A percentile compares a stretch with the other conserved stretches of the same genome.
phyloP scores from a whole-genome alignment of 2,113 vertebrate species.

The Chaetorhynchus papuensis region DNA sequence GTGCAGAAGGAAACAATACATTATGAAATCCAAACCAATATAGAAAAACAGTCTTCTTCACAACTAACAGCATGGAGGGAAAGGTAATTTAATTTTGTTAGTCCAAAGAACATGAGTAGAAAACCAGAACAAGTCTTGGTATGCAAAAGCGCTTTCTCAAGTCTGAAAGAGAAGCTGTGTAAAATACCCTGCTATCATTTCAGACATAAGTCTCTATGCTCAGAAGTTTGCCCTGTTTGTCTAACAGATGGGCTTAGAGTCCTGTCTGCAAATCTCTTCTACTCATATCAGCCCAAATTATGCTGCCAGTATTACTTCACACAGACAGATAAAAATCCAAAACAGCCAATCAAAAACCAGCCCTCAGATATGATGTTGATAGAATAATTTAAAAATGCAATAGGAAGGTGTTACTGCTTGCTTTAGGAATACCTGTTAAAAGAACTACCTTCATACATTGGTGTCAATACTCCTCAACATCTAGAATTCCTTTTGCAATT shows the following conservation, averaged over 20 bases:
- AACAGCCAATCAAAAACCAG: accelerated
- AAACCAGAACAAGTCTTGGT: background rate
- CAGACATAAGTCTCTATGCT: background rate
- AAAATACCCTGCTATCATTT: background rate
- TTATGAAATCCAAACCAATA: background rate
- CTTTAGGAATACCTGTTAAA: background rate
- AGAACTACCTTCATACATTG: accelerated
- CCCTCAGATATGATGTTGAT: background rate
- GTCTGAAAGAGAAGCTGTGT: background rate
- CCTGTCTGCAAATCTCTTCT: background rate
- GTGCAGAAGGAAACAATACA: background rate
- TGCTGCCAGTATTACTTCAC: background rate
- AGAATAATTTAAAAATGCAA: background rate
- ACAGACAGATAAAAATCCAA: background rate
- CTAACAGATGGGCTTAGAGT: background rate
- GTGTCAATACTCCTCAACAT: background rate
- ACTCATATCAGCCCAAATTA: background rate
- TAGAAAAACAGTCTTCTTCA: background rate
- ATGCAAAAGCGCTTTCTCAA: background rate
- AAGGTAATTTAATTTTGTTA: background rate
- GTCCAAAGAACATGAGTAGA: background rate
- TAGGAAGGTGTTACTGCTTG: background rate
- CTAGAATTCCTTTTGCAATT: background rate
- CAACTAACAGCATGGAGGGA: background rate
- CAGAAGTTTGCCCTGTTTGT: background rate